Percentiles rank a stretch among this genome's conserved stretches.
phyloP scores from a whole-genome alignment of 30 jellyfish, hydroid and myxozoan genomes.

The Aurelia sp. region DNA sequence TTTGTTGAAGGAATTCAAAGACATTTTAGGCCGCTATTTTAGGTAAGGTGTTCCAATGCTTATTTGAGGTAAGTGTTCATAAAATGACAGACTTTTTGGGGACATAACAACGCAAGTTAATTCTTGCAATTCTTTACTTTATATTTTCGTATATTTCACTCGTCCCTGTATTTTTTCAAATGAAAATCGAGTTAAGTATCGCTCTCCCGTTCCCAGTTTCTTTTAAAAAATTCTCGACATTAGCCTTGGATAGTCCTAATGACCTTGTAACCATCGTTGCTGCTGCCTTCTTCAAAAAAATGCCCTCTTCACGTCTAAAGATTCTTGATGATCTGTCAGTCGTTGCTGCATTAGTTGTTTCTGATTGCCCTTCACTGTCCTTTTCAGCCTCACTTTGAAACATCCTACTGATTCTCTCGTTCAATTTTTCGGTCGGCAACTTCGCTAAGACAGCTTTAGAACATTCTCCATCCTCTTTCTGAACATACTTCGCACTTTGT shows the following conservation, averaged over 20 bases:
- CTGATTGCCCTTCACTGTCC: background rate
- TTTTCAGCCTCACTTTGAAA: background rate
- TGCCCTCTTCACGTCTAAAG: background rate
- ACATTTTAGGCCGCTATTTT: too few species aligned
- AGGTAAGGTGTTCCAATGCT: too few species aligned
- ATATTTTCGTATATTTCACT: background rate
- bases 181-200: background rate
- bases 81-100: too few species aligned
- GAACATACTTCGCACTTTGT: background rate
- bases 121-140: background rate
- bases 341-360: background rate
- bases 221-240: background rate
- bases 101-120: too few species aligned
- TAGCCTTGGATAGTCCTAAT: background rate
- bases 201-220: background rate
- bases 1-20: too few species aligned
- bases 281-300: background rate
- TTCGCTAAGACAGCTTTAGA: too few species aligned
- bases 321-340: background rate
- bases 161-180: background rate
- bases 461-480: background rate
- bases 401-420: background rate
- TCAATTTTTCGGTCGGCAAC: too few species aligned
- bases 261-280: background rate
- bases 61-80: too few species aligned